phyloP scores from a whole-genome alignment of 2,113 vertebrate genomes.

The Corynorhinus townsendii region DNA sequence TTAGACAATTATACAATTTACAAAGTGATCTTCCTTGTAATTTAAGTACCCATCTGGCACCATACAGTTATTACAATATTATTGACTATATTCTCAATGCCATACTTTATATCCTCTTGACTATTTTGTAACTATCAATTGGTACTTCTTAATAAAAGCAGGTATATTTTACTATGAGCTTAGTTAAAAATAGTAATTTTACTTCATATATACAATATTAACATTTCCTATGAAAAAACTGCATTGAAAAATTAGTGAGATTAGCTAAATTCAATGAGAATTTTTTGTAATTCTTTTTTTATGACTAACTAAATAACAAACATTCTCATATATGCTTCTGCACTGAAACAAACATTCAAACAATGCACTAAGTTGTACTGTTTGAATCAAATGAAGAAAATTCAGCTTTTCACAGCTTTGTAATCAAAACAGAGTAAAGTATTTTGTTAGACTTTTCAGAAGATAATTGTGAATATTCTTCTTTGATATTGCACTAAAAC shows the following conservation, averaged over 20 bases:
- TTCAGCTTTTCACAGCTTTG: not conserved
- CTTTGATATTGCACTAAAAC: not conserved
- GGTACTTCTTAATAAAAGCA: not conserved
- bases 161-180: not conserved
- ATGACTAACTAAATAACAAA: not conserved
- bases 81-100: not conserved
- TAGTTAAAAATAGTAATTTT: not conserved
- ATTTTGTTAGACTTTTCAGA: not conserved
- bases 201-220: not conserved
- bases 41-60: not conserved
- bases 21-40: not conserved
- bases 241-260: not conserved
- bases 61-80: not conserved
- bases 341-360: too few species aligned
- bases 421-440: not conserved
- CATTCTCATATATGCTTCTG: not conserved
- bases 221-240: not conserved
- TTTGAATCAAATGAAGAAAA: not conserved
- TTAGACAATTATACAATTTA: not conserved
- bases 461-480: conserved; percentile 2
- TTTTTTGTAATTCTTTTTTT: not conserved
- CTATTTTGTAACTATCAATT: not conserved
- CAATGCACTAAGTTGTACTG: not conserved
- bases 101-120: not conserved
- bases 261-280: not conserved